Conservation (phyloP, 2,888 invertebrate species). For the Metacarcinus magister region DNA sequence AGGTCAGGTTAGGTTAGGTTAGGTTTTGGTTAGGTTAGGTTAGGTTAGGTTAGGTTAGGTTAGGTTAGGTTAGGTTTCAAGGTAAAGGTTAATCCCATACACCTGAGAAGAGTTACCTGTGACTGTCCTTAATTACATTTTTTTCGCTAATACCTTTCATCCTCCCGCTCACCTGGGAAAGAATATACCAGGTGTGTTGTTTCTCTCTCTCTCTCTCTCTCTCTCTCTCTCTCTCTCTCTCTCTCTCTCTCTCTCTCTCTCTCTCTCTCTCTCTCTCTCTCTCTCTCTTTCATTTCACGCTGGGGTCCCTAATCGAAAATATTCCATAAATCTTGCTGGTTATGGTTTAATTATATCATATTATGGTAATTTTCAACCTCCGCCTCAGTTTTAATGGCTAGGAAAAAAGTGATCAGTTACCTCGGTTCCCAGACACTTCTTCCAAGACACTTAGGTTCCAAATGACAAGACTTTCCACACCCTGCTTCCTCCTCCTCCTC, state of each 20-base stretch:
- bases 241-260: conserved; percentile 42
- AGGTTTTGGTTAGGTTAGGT: no score
- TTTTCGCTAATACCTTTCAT: not conserved
- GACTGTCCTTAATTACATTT: not conserved
- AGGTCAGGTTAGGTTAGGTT: no score
- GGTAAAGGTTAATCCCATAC: not conserved
- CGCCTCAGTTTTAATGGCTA: conserved; percentile 54
- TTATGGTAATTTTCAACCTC: conserved; percentile 54
- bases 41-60: no score
- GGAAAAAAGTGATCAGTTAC: conserved; percentile 50
- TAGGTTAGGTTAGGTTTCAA: not conserved
- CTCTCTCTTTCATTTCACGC: conserved; percentile 55
- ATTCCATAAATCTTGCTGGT: conserved; percentile 52
- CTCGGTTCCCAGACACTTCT: conserved; percentile 6
- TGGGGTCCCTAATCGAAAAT: conserved; percentile 49
- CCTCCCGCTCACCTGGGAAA: not conserved
- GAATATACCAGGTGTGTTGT: not conserved
- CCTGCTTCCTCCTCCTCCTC: no score
- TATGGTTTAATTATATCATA: conserved; percentile 61
- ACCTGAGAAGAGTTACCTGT: not conserved
- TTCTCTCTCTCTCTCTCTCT: not conserved
- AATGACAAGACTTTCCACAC: not conserved
- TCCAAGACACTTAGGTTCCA: not conserved
- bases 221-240: not conserved
- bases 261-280: conserved; percentile 53